phyloP scores from a whole-genome alignment of 2,113 vertebrate genomes.

The Apteryx mantelli region DNA sequence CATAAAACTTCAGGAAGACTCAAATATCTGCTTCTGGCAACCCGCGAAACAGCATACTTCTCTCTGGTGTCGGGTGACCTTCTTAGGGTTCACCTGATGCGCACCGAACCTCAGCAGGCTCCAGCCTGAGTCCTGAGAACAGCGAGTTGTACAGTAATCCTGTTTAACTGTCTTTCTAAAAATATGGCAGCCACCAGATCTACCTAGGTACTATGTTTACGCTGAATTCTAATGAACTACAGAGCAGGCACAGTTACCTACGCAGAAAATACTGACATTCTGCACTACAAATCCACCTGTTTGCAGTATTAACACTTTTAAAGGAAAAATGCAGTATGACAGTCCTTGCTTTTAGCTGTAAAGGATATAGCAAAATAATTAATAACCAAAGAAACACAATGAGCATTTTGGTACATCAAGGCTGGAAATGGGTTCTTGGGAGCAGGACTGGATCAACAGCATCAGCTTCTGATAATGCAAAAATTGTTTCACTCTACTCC shows the following conservation, averaged over 20 bases:
- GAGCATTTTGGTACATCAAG: neutral
- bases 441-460: accelerated
- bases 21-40: neutral
- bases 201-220: neutral
- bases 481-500: neutral
- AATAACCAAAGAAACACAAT: neutral
- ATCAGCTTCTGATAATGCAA: neutral
- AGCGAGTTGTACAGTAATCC: neutral
- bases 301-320: neutral
- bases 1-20: neutral
- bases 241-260: slow-evolving; percentile 35
- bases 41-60: neutral
- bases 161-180: slow-evolving; percentile 33
- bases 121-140: neutral
- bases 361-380: neutral
- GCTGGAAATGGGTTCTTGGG: neutral
- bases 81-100: neutral
- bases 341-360: neutral
- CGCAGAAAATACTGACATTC: neutral
- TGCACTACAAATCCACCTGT: neutral
- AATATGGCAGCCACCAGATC: slow-evolving; percentile 26
- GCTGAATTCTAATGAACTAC: neutral
- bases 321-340: neutral
- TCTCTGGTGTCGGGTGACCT: neutral
- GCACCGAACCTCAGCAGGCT: neutral